A percentile compares a stretch with the other conserved stretches of the same genome.
These are phyloP conservation scores for Nomada ruficornis DNA, from an alignment of 2,888 invertebrate species.

Conservation along the genomic window DNA sequence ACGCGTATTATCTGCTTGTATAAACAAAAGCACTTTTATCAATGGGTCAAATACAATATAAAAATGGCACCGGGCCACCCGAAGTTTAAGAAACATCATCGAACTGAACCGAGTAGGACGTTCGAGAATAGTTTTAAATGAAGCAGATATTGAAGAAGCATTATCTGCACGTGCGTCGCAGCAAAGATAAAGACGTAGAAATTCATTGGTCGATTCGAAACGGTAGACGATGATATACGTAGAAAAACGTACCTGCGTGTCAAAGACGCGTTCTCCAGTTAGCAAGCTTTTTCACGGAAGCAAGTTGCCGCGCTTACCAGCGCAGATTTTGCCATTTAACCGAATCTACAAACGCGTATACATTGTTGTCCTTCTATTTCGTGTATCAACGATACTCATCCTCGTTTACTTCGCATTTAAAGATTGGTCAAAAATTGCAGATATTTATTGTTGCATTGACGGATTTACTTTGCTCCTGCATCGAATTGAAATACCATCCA, in stretches of 20 bases:
- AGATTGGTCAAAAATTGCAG: too few species aligned
- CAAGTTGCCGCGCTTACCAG: slow-evolving; percentile 24
- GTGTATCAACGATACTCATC: too few species aligned
- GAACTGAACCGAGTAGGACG: background rate
- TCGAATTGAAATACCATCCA: background rate
- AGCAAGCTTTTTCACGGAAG: background rate
- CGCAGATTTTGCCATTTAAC: slow-evolving; percentile 10
- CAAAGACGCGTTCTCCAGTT: slow-evolving; percentile 43
- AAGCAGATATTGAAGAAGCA: slow-evolving; percentile 45
- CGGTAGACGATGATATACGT: slow-evolving; percentile 29
- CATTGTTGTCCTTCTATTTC: background rate
- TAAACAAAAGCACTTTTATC: slow-evolving; percentile 45
- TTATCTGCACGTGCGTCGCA: slow-evolving; percentile 51
- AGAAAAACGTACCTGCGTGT: slow-evolving; percentile 43
- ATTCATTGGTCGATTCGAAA: slow-evolving; percentile 52
- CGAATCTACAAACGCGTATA: background rate
- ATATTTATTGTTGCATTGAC: too few species aligned
- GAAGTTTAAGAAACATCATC: background rate
- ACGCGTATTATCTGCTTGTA: slow-evolving; percentile 12
- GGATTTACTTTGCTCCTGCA: too few species aligned
- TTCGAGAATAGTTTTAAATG: slow-evolving; percentile 17
- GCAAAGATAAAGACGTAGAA: slow-evolving; percentile 45
- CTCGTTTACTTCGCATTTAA: too few species aligned
- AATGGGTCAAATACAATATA: slow-evolving; percentile 4
- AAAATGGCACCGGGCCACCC: background rate